Evolutionary conservation across 1,140 invertebrate genomes (phyloP).

Genomic region (Pseudomyrmex concolor): DNA sequence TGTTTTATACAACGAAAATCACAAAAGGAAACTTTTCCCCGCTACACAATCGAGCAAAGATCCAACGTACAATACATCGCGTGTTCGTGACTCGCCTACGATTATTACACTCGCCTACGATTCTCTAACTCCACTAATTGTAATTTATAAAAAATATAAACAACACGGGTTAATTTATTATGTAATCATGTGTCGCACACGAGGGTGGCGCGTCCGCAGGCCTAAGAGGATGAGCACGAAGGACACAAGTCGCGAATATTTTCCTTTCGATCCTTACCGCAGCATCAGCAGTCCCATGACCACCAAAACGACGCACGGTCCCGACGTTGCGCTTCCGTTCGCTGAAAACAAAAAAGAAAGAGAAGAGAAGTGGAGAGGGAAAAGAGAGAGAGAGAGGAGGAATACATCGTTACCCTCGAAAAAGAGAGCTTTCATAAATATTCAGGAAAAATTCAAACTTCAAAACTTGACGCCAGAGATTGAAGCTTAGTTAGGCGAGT

Average conservation of each 20-base stretch:
- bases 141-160: conserved; percentile 79
- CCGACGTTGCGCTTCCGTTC: conserved; percentile 49
- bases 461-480: conserved; percentile 13
- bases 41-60: neutral
- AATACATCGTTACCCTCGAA: neutral
- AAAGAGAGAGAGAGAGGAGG: neutral
- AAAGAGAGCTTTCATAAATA: conserved; percentile 38
- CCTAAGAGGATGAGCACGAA: conserved; percentile 63
- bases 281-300: conserved; percentile 60
- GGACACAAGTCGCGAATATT: neutral
- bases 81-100: conserved; percentile 39
- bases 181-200: conserved; percentile 40
- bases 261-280: conserved; percentile 60
- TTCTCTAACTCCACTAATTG: conserved; percentile 69
- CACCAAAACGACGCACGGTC: conserved; percentile 58
- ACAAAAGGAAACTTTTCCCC: conserved; percentile 1
- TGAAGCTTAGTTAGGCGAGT: conserved; percentile 16
- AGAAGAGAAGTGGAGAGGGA: too few species aligned
- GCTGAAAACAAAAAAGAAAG: conserved; percentile 64
- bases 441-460: conserved; percentile 39
- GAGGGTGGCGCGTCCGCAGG: conserved; percentile 13
- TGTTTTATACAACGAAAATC: too few species aligned
- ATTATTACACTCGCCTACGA: conserved; percentile 56
- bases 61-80: conserved; percentile 35
- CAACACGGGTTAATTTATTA: conserved; percentile 73